Base-by-base conservation (phyloP, 2,888 invertebrate species). In the Harmothoe impar region DNA sequence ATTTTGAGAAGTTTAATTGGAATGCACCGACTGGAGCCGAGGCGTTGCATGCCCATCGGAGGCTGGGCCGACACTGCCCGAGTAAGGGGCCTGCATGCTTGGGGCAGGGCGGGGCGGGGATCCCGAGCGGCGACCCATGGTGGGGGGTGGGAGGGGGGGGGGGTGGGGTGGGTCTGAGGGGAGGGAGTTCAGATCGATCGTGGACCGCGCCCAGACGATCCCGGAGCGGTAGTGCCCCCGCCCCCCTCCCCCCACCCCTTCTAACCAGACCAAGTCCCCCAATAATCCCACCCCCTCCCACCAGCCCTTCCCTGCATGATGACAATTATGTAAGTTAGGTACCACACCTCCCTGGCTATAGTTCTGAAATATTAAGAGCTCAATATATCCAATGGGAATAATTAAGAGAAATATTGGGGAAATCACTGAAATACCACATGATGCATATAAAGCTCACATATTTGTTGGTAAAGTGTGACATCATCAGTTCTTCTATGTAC, bases 1-100 rank as follows among this genome's bases (percentile, higher is more conserved):
- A 86, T 86, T 86, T 86, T 86, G 86, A 86, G 52, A 86, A 52
- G 86, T 86, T 86, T 86, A 86, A 86, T 86, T 86, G 86, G 86
- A 86, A 86, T 86, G 86, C 86, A 86, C 86, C 54, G 52, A 54
- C 86, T 86, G 52, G 29, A 54, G 54, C 86, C 33, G 86, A 33
- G 43, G 86, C 56, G 10, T 54, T 52, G 86, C 86, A 54, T 52
- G 86, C 86, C 33, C 54, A n/a, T 35, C 15, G 81, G 35, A 23
- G 33, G 81, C 81, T 62, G 77, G 77, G 77, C 62, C 62, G 62
- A 62, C 3, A 3, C 23, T n/a, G 62, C 62, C 62, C 62, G 62
- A 62, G 62, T 62, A 25, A 72, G 72, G 72, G 72, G 72, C 43
- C 23, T 43, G 51, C 84, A 84, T 35, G 84, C 20, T 17, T 78